Evolutionary conservation across 2,797 vertebrate genomes (phyloP), one percentile per base, ranked within the genome.

Genomic region (Chloroceryle amazona): DNA sequence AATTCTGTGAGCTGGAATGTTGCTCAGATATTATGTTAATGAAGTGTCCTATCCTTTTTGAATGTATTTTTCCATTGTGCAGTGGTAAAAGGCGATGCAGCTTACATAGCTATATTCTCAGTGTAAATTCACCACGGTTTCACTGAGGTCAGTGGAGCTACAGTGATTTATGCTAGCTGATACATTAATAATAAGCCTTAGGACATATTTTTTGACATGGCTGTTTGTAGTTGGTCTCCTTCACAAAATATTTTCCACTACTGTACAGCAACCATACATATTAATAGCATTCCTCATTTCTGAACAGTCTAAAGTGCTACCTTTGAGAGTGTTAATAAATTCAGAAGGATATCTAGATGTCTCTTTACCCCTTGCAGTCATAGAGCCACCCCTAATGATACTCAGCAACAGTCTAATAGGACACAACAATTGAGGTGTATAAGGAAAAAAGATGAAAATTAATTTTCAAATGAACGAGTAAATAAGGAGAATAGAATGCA

Each of bases 131-230:
- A 82, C 46, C 21, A 23, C 49, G 81, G 47, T 72, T 90, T 72
- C 76, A 71, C 13, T 93, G 86, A 86, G 94, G 93, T 97, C 93
- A 97, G 76, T 89, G 85, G 86, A 95, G 86, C 82, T 89, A 46
- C 86, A 92, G 89, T 81, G 86, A 91, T 94, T 95, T 95, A 60
- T 94, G 60, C 44, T 79, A 44, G 89, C 81, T 88, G 79, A 84
- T 94, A 96, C 58, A 89, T 93, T 97, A 94, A 90, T 94, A 95
- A 89, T 93, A 95, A 95, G 62, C 95, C 87, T 67, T 90, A 93
- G 91, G 91, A 90, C 72, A 88, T 95, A 41, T 80, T 92, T 95
- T 96, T 95, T 95, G 82, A 86, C 90, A 46, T 79, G 29, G 51
- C 55, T 81, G 19, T 94, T 96, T 95, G 51, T 86, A 81, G 58